Evolutionary conservation across 2,113 vertebrate species (phyloP), one percentile per base, ranked within the genome.

Genomic region (Alligator sinensis): DNA sequence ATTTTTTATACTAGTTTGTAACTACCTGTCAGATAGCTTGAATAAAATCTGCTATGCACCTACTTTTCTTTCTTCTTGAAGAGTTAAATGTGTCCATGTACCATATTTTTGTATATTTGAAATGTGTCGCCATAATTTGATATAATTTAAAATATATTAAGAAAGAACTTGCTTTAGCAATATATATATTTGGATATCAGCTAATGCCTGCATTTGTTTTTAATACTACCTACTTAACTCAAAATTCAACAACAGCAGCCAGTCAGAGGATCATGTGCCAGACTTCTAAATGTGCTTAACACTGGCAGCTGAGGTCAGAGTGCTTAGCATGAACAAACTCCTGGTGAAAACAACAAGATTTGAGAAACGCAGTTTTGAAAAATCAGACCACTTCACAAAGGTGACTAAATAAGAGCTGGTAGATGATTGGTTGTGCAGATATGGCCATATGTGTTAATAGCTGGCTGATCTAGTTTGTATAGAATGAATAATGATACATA

Each of bases 1-100:
- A 10, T 82, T 63, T 80, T 94, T 78, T 86, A 22, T 83, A 68
- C 22, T 72, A 5, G 21, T 74, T 85, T 79, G 18, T 4, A 72
- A 3, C 11, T n/a, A 1, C 4, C 4, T 5, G 78, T 82, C 80
- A 47, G 70, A 62, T 59, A 82, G 24, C 88, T 90, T 0, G 47
- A 91, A 89, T 64, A 58, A 78, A 3, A 3, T 59, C 4, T 77
- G 6, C 30, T 84, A 61, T 21, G 28, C 83, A 84, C 17, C 27
- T 28, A 85, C 74, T 24, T 9, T 88, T 18, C 60, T 82, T 88
- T 70, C 89, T 80, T 88, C 87, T 78, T 59, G 24, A 77, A 25
- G 19, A 86, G 60, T 66, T 64, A 82, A 57, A 89, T 21, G 6
- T 28, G 1, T 16, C 84, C 47, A 55, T n/a, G 28, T 11, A 61